These are phyloP conservation scores for Euwallacea fornicatus DNA, from an alignment of 1,140 invertebrate genomes.

Conservation along the genomic window DNA sequence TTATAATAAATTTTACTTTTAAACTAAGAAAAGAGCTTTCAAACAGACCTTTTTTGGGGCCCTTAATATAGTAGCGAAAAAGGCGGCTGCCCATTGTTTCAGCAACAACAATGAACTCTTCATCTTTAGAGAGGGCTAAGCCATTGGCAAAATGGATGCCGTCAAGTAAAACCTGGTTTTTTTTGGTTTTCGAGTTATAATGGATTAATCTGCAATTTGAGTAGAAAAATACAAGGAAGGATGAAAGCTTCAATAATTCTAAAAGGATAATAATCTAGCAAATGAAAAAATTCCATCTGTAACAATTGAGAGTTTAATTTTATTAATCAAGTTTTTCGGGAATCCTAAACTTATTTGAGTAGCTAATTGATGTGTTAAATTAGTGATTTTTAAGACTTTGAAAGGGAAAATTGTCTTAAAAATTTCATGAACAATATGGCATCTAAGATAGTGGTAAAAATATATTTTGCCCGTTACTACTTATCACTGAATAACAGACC, in stretches of 20 bases:
- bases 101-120: conserved; percentile 71
- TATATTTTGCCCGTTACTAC: too few relatives aligned
- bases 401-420: too few relatives aligned
- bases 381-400: too few relatives aligned
- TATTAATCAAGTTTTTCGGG: too few relatives aligned
- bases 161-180: conserved; percentile 67
- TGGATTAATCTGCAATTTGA: conserved; percentile 61
- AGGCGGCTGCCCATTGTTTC: conserved; percentile 63
- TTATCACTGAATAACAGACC: too few relatives aligned
- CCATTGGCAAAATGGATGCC: conserved; percentile 81
- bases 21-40: background rate
- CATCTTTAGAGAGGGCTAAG: conserved; percentile 71
- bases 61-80: conserved; percentile 72
- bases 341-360: too few relatives aligned
- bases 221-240: background rate
- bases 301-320: too few relatives aligned
- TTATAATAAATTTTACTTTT: background rate
- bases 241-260: background rate
- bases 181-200: conserved; percentile 65
- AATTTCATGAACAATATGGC: too few relatives aligned
- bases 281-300: too few relatives aligned
- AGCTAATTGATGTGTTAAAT: too few relatives aligned
- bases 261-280: background rate
- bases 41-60: conserved; percentile 65
- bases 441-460: too few relatives aligned